Evolutionary conservation across 1,140 invertebrate genomes (phyloP), one percentile per base, ranked within the genome.

Genomic region (Euura lappo): DNA sequence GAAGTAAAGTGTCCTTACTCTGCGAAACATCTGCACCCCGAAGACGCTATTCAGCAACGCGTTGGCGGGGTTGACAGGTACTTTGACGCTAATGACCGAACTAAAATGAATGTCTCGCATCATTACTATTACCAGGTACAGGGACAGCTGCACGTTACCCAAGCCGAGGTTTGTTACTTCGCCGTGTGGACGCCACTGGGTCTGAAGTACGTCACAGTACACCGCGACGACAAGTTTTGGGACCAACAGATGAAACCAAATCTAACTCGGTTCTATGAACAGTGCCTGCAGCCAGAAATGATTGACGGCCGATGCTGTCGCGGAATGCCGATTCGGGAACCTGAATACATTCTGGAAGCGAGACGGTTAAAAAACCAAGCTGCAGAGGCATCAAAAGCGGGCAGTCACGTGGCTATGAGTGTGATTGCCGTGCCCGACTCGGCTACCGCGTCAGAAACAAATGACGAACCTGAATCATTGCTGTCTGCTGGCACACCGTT

Each of bases 1-100:
- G 84, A 85, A 79, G 72, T 86, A 7, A 86, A 86, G 76, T 85
- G 81, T 71, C 83, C 83, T 11, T 74, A 71, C 45, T 45, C 60
- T n/a, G 80, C 76, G 28, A 72, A 70, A 71, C 69, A 77, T 28
- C 4, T 45, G 11, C 42, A 4, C 4, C 47, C 4, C 8, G 28
- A 28, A 28, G 28, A 1, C 28, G 28, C 28, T 28, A 28, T 28
- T 28, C 28, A 28, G 28, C 28, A 28, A 28, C 28, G 28, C 28
- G 28, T 28, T 28, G 28, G 28, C 28, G 28, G 28, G 28, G 28
- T 28, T 28, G 28, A 28, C 28, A 28, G 28, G 28, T 28, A 28
- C 28, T 28, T 28, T 28, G 28, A 28, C 28, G 28, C 28, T 28
- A 28, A 28, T 28, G 28, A 28, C 1, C 28, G 28, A 28, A 28